phyloP scores from a whole-genome alignment of 2,888 invertebrate species.

The Yponomeuta plumbellus region DNA sequence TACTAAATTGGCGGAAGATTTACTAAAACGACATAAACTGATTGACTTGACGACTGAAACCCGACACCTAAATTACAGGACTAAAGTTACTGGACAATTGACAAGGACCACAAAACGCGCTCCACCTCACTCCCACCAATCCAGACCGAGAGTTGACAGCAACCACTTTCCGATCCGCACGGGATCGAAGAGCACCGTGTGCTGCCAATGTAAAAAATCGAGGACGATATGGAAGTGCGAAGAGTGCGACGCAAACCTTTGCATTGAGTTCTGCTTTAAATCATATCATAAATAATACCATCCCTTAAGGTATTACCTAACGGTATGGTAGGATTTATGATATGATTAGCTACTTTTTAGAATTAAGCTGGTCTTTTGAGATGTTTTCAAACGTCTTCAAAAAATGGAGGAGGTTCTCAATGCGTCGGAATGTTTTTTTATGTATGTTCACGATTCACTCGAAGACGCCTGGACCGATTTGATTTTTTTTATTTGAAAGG shows the following conservation, averaged over 20 bases:
- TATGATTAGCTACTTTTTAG: constrained; percentile 2
- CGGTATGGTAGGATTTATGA: constrained; percentile 1
- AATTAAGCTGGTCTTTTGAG: background rate
- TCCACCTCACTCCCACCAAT: background rate
- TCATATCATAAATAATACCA: background rate
- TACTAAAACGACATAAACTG: constrained; percentile 5
- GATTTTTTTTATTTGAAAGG: too few species aligned
- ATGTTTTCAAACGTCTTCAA: background rate
- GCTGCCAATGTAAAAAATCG: background rate
- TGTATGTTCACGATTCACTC: too few species aligned
- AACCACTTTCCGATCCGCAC: constrained; percentile 6
- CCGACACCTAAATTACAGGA: constrained; percentile 6
- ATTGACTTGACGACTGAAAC: constrained; percentile 13
- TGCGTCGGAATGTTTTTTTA: too few species aligned
- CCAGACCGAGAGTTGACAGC: background rate
- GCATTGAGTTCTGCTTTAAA: constrained; percentile 10
- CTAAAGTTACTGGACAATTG: background rate
- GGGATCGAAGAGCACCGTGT: background rate
- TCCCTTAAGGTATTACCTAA: constrained; percentile 1
- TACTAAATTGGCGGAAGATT: constrained; percentile 13
- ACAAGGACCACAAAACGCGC: background rate
- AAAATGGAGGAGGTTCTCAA: too few species aligned
- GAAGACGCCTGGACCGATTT: too few species aligned
- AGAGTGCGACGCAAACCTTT: constrained; percentile 9
- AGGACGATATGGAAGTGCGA: constrained; percentile 12